Evolutionary conservation across 2,113 vertebrate genomes (phyloP).

Genomic region (Eidolon helvum): DNA sequence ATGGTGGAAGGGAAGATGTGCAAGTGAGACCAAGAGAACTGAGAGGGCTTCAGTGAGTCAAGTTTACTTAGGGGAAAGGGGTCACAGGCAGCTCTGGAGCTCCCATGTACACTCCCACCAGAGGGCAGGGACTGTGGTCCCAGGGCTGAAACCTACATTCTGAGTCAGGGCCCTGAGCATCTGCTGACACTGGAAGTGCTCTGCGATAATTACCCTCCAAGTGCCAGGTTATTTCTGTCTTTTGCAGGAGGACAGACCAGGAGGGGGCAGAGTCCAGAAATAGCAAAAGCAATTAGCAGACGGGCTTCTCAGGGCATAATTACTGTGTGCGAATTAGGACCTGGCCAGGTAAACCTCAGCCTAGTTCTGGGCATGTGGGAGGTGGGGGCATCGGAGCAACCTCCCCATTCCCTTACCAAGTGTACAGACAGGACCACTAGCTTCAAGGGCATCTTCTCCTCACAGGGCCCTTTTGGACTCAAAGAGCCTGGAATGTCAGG

Average conservation of each 20-base stretch:
- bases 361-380: neutral
- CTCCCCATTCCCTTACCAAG: neutral
- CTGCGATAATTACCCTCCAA: conserved; percentile 34
- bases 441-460: neutral
- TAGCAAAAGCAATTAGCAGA: conserved; percentile 70
- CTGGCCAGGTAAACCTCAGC: conserved; percentile 44
- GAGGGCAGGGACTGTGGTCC: neutral
- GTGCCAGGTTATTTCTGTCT: conserved; percentile 70
- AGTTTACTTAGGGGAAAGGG: too few species aligned
- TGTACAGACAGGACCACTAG: neutral
- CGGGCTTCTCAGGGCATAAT: conserved; percentile 26
- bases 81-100: rapidly evolving
- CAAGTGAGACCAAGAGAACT: neutral
- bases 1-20: neutral
- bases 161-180: conserved; percentile 30
- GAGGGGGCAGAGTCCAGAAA: conserved; percentile 67
- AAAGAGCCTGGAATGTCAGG: neutral
- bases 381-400: rapidly evolving
- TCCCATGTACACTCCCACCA: rapidly evolving
- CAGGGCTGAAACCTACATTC: neutral
- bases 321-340: neutral
- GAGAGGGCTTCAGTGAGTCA: neutral
- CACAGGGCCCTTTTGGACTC: neutral
- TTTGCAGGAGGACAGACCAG: conserved; percentile 56
- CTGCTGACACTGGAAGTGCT: conserved; percentile 19